Base-by-base conservation (phyloP, 2,888 invertebrate genomes). In the Ashinkailepas kermadecensis region DNA sequence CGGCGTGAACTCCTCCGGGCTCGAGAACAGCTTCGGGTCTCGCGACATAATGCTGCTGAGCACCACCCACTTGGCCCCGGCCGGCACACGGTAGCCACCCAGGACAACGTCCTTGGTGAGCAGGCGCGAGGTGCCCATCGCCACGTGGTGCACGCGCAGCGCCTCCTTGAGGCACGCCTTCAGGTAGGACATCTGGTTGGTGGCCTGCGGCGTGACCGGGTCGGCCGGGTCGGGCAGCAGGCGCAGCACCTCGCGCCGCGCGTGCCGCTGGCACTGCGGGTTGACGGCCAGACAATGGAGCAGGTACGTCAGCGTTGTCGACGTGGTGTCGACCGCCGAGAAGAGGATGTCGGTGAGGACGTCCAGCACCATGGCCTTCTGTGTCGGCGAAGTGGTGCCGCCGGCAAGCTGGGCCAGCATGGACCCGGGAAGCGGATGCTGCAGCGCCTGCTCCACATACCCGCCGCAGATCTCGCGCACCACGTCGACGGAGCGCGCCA, bases 101-200 rank as follows among this genome's bases (percentile, higher is more conserved):
- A 89, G 85, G 0, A 86, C 86, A 18, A 88, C 81, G 82, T 88
- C 86, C 57, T 86, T 85, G 67, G 87, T 86, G 12, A 87, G 86
- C 58, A 88, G 86, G 82, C 89, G 85, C 1, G 86, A 86, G 54
- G 87, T 86, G 81, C 88, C 88, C 8, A 86, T 85, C 11, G 87
- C 87, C 80, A 88, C 86, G 0, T 88, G 88, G 83, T 86, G 87
- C 83, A 88, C 85, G 81, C 89, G 87, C 54, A 85, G 81, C 6
- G 85, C 85, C 80, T 87, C 87, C 81, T 86, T 86, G 64, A 87
- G 85, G 82, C 86, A 87, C 10, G 86, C 86, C 67, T 85, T 85
- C 57, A 87, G 83, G 78, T 85, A 86, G 13, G 83, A 84, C 80
- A 86, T 81, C 18, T 84, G 83, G 11, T 81, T 56, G 23, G 78